Evolutionary conservation across 1,140 invertebrate species (phyloP).

Genomic region (Drosophila sproati): DNA sequence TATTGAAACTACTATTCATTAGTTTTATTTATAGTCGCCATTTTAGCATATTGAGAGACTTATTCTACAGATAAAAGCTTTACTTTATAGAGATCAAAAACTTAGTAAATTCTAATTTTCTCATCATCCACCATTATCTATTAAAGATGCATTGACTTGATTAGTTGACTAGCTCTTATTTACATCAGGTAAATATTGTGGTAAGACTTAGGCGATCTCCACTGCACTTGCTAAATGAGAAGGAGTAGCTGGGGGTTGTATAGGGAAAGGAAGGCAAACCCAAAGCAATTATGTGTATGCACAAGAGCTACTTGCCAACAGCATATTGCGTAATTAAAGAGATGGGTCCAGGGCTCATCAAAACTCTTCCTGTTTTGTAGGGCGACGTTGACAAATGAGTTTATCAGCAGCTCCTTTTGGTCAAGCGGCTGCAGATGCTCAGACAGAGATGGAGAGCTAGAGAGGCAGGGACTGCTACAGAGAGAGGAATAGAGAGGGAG

Average conservation of each 20-base stretch:
- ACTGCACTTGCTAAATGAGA: constrained; percentile 50
- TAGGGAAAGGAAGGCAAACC: background rate
- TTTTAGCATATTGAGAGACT: too few species aligned
- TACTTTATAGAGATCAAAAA: too few species aligned
- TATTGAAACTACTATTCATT: too few species aligned
- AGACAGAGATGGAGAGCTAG: background rate
- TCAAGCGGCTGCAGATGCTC: constrained; percentile 10
- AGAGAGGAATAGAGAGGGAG: background rate
- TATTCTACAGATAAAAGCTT: too few species aligned
- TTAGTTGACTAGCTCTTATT: too few species aligned
- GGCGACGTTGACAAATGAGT: constrained; percentile 78
- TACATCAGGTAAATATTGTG: background rate
- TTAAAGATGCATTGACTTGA: too few species aligned
- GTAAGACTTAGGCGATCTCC: background rate
- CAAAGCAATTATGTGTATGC: constrained; percentile 64
- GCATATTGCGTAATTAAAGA: constrained; percentile 82
- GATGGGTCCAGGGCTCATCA: constrained; percentile 55
- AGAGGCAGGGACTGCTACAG: background rate
- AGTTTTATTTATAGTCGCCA: too few species aligned
- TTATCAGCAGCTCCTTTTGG: constrained; percentile 68
- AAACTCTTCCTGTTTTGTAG: constrained; percentile 20
- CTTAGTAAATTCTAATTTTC: too few species aligned
- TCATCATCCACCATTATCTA: too few species aligned
- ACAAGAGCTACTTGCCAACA: constrained; percentile 58
- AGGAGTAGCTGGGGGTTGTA: constrained; percentile 13